Evolutionary conservation across 2,113 vertebrate species (phyloP), one percentile per base, ranked within the genome.

Genomic region (Toxostoma redivivum): DNA sequence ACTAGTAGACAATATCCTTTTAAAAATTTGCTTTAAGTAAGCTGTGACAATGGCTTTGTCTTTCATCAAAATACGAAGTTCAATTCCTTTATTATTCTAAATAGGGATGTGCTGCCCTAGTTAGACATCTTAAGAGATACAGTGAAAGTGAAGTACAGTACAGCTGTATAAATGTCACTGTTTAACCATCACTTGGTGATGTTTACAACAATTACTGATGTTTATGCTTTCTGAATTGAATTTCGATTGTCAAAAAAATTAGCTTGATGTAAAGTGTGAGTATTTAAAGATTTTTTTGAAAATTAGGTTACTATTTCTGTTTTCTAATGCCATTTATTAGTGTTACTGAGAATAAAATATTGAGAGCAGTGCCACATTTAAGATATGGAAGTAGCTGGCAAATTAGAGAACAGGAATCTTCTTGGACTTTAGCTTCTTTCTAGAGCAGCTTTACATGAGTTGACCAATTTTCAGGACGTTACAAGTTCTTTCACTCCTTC

Each of bases 1-100:
- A 88, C 97, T 99, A 16, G 99, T 99, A 61, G 99, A 99, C 96
- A 99, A 99, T 99, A 99, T 99, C 99, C 99, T 99, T 99, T 90
- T 72, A 67, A n/a, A 70, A 42, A 42, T 20, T 47, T 44, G 11
- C 9, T 7, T 71, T 37, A 35, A 60, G 27, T 37, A 28, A 65
- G 22, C 54, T 82, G 23, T 66, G 35, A 48, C 33, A 56, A 2
- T 47, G 15, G 47, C 33, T 38, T 73, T 42, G 40, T 42, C 40
- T 60, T 85, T 77, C 11, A 15, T 69, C 20, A 33, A 64, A 81
- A 72, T 21, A 60, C 0, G 3, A 53, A 54, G 15, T 64, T 94
- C 13, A 5, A 0, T 53, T 85, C 37, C n/a, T 48, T 17, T 30
- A 31, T 47, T 86, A 7, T 64, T 84, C 17, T 62, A 4, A 19